phyloP scores from a whole-genome alignment of 2,888 invertebrate genomes.

The Ochropleura leucogaster region DNA sequence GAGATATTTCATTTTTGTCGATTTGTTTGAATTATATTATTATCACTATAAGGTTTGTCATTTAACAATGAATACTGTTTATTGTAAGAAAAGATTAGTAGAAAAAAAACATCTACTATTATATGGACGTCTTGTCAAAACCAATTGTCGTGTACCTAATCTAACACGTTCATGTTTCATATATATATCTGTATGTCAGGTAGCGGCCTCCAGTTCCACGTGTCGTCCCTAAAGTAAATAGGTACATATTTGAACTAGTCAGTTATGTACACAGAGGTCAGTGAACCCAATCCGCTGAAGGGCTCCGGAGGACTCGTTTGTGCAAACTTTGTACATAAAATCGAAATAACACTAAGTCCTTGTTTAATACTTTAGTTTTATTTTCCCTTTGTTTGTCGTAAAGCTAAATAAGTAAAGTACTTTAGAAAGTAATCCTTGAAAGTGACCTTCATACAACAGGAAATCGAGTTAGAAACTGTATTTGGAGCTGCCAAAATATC shows the following conservation, averaged over 20 bases:
- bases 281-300: conserved; percentile 41
- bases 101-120: neutral
- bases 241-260: conserved; percentile 20
- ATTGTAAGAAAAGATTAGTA: neutral
- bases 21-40: no score
- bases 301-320: conserved; percentile 30
- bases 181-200: neutral
- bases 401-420: conserved; percentile 34
- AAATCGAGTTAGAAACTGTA: conserved; percentile 40
- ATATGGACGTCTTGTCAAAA: neutral
- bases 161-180: no score
- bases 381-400: conserved; percentile 40
- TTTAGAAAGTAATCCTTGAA: conserved; percentile 17
- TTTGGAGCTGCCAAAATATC: conserved; percentile 25
- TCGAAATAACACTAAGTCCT: conserved; percentile 48
- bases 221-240: conserved; percentile 3
- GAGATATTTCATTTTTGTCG: no score
- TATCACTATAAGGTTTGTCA: neutral
- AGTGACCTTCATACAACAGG: conserved; percentile 31
- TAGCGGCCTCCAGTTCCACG: neutral
- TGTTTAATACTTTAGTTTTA: conserved; percentile 53
- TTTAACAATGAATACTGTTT: neutral
- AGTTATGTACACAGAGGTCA: conserved; percentile 36
- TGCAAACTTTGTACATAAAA: conserved; percentile 49
- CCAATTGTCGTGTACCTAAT: neutral